Evolutionary conservation across 2,888 invertebrate genomes (phyloP), one percentile per base, ranked within the genome.

Genomic region (Watsonalla cultraria): DNA sequence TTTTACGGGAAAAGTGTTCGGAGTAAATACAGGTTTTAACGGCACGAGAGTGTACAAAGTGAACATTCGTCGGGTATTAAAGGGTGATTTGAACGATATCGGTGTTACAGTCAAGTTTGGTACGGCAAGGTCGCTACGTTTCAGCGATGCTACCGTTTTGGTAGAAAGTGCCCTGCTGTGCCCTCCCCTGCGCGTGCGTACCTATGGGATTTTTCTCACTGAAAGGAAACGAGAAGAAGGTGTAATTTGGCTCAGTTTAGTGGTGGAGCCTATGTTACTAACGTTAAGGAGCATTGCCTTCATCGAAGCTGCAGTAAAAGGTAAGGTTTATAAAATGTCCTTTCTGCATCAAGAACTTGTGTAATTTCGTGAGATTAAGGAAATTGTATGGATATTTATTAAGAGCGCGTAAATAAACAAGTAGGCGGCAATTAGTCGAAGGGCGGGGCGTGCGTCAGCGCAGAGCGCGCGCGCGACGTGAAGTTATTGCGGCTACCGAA

Each of bases 291-390:
- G 82, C 60, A 78, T 89, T 49, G 84, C 77, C 57, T 74, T 83
- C 50, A 83, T 89, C 51, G 87, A 89, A 66, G 82, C 87, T 15
- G 83, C 82, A 51, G 74, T 84, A 49, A 86, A 87, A 86, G 89
- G 89, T 88, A 78, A 76, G 76, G 55, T 55, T 55, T 55, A 53
- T 6, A 37, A 33, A 13, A 14, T n/a, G n/a, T n/a, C 24, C 24
- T 24, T 4, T 2, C 4, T 24, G 4, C 4, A 24, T 24, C 24
- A 24, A 24, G 24, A 24, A 24, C 24, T 2, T 24, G 4, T 24
- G 24, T 24, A 24, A 24, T 24, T 24, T 2, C 4, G 24, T 24
- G 24, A 24, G 24, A 35, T 35, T 8, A 34, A 9, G 35, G 8
- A 42, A 42, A 42, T 37, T 42, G 11, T 42, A 42, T 42, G 42